Conservation (phyloP, 2,888 invertebrate species). For the Chalcis sispes region DNA sequence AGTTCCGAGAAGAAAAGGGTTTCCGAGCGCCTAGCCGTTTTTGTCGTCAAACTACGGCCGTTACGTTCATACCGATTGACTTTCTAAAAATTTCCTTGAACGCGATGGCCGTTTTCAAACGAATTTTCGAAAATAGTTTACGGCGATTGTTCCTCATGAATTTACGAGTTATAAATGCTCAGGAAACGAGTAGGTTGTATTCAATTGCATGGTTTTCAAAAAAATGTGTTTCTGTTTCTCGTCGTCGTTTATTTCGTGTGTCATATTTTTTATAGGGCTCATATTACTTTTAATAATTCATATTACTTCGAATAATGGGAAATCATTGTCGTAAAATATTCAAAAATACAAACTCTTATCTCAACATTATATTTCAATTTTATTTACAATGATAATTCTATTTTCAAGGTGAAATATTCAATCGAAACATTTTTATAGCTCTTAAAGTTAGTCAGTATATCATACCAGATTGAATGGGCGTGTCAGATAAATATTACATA, state of each 20-base stretch:
- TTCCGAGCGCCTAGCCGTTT: background rate
- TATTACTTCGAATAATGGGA: too few species aligned
- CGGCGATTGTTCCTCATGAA: constrained; percentile 6
- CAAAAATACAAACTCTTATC: too few species aligned
- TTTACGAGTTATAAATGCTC: background rate
- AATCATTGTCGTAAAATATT: too few species aligned
- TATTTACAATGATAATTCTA: too few species aligned
- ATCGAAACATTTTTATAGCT: too few species aligned
- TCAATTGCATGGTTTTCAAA: background rate
- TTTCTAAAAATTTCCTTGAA: constrained; percentile 42
- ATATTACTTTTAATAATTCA: background rate
- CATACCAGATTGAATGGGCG: too few species aligned
- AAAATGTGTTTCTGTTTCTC: too few species aligned
- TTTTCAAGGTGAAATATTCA: too few species aligned
- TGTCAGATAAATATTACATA: too few species aligned
- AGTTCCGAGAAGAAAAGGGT: constrained; percentile 42
- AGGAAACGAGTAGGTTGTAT: background rate
- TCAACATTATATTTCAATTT: too few species aligned
- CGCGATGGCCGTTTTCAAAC: background rate
- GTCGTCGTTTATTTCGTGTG: constrained; percentile 5
- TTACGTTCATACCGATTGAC: background rate
- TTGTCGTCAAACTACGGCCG: background rate
- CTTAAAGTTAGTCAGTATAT: too few species aligned
- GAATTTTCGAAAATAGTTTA: constrained; percentile 10
- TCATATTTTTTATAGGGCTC: background rate